Conservation (phyloP, 2,888 invertebrate species). For the Slavum lentiscoides region DNA sequence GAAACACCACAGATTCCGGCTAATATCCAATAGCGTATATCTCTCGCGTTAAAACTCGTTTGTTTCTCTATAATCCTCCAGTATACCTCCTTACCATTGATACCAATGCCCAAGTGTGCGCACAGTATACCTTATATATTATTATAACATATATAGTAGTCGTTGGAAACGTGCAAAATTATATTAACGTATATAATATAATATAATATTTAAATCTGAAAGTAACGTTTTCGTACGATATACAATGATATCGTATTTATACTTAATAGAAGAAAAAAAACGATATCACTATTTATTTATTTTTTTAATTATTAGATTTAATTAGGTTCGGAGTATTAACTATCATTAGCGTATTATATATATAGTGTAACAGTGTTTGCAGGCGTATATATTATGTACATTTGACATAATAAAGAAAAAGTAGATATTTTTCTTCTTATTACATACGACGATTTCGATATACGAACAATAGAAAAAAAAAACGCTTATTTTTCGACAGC, state of each 20-base stretch:
- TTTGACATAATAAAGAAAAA: not conserved
- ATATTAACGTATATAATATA: constrained; percentile 18
- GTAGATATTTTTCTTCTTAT: no score
- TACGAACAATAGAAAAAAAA: no score
- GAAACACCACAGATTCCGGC: no score
- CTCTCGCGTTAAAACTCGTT: no score
- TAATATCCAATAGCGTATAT: no score
- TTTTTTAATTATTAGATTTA: constrained; percentile 20
- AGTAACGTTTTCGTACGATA: constrained; percentile 8
- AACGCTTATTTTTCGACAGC: no score
- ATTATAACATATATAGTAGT: not conserved
- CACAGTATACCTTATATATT: not conserved
- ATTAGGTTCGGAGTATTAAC: constrained; percentile 20
- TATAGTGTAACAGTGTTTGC: constrained; percentile 5
- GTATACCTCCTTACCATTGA: not conserved
- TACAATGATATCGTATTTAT: not conserved
- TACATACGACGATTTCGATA: no score
- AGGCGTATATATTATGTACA: not conserved
- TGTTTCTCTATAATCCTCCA: not conserved
- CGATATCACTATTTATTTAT: not conserved
- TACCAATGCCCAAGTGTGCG: constrained; percentile 22
- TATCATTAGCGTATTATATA: not conserved
- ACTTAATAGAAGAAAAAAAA: not conserved
- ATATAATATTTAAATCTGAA: constrained; percentile 8
- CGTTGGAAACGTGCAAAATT: constrained; percentile 27